phyloP scores from a whole-genome alignment of 2,888 invertebrate genomes.

The Muscina levida region DNA sequence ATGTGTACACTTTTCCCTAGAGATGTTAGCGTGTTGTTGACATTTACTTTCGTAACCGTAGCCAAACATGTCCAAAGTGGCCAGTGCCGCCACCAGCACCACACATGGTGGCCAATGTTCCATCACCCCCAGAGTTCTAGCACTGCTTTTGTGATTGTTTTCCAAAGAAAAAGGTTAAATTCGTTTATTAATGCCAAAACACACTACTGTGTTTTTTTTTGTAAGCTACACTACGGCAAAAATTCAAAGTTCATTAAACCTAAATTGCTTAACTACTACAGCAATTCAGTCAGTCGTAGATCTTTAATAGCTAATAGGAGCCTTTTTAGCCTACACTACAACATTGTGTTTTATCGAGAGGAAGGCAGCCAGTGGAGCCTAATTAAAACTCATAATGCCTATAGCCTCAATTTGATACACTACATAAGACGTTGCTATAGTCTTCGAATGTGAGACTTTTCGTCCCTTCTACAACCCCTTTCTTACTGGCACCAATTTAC shows the following conservation, averaged over 20 bases:
- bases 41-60: conserved; percentile 61
- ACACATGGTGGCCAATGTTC: conserved; percentile 31
- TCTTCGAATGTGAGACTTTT: background rate
- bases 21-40: conserved; percentile 63
- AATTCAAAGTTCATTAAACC: conserved; percentile 31
- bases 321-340: too few species aligned
- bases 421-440: too few species aligned
- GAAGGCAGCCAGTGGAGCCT: background rate
- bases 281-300: too few species aligned
- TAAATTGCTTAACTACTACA: background rate
- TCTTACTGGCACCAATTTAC: background rate
- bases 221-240: conserved; percentile 20
- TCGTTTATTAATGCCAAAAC: conserved; percentile 35
- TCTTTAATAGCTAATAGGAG: too few species aligned
- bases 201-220: background rate
- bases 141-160: conserved; percentile 2
- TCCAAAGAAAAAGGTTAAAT: conserved; percentile 30
- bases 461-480: background rate
- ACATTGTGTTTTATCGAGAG: background rate
- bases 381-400: conserved; percentile 38
- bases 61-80: conserved; percentile 48
- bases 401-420: conserved; percentile 30
- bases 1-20: conserved; percentile 42
- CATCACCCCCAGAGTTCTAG: background rate
- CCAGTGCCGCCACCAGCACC: background rate